These are phyloP conservation scores for Macrotus californicus DNA, from an alignment of 2,113 vertebrate species.

Conservation along the genomic window DNA sequence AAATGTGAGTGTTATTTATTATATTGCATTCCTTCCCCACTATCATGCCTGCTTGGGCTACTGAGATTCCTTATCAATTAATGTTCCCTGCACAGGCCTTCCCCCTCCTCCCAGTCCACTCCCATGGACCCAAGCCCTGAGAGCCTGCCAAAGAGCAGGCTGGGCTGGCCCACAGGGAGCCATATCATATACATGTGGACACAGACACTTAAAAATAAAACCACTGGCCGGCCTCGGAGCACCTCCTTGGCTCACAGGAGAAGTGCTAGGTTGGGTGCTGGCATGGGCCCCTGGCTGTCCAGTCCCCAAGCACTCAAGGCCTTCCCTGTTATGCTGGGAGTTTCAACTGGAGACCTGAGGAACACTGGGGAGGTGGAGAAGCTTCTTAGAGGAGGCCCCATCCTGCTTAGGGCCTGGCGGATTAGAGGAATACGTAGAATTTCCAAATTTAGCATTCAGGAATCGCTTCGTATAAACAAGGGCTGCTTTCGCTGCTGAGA, in stretches of 20 bases:
- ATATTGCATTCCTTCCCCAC: constrained; percentile 55
- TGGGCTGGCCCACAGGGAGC: not conserved
- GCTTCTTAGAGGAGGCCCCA: constrained; percentile 65
- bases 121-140: not conserved
- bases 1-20: constrained; percentile 77
- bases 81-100: not conserved
- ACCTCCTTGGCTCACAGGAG: not conserved
- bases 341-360: constrained; percentile 27
- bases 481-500: constrained; percentile 79
- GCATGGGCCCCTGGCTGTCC: not conserved
- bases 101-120: not conserved
- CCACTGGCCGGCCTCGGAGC: not conserved
- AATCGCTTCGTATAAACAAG: constrained; percentile 88
- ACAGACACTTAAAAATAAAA: constrained; percentile 33
- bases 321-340: constrained; percentile 54
- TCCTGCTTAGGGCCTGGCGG: constrained; percentile 64
- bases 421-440: constrained; percentile 77
- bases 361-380: constrained; percentile 53
- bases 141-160: not conserved
- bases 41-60: not conserved
- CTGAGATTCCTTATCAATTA: not conserved
- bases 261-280: not conserved
- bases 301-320: not conserved
- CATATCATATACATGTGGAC: not conserved
- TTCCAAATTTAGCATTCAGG: constrained; percentile 90